Evolutionary conservation across 2,797 vertebrate species (phyloP), one percentile per base, ranked within the genome.

Genomic region (Rhinella marina): DNA sequence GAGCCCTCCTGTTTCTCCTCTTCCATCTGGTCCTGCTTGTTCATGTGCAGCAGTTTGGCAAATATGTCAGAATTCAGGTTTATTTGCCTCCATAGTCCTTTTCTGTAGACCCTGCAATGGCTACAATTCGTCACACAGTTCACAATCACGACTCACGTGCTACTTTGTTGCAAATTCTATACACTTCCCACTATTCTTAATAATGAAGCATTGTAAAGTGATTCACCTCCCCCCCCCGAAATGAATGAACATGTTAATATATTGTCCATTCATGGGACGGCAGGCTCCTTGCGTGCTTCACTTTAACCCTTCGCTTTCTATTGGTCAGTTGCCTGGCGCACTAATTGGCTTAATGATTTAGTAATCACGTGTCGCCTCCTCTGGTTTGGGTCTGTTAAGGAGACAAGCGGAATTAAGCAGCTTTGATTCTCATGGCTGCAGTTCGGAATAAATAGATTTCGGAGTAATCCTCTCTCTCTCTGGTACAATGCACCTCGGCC

Each of bases 331-430:
- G 32, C 23, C 32, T 29, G 29, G 25, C 11, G 23, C 54, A 23
- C 76, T 80, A 81, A 88, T 72, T 85, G 82, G 75, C 79, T 86
- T 79, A 75, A 52, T 68, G 84, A 89, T 68, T 86, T 78, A 77
- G 57, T 76, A 17, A 52, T 41, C 88, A 82, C 72, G 61, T 85
- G 70, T 77, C 16, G 3, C 48, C 79, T 23, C 17, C 17, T 12
- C 32, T 75, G 54, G 54, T 48, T 56, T 54, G 32, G 29, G 23
- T 75, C 75, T 61, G 32, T 66, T 88, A 85, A 88, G 83, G 78
- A 77, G 78, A 64, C 59, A 41, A 83, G 57, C 8, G 17, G 27
- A 59, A 82, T 88, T 88, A 88, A 81, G 82, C 87, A 54, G 70
- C 82, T 88, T 85, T 88, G 56, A 27, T 62, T 70, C 8, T 19